Percentiles rank a stretch among this genome's conserved stretches.
Evolutionary conservation across 2,113 vertebrate species (phyloP).

Genomic region (Ciconia maguari): DNA sequence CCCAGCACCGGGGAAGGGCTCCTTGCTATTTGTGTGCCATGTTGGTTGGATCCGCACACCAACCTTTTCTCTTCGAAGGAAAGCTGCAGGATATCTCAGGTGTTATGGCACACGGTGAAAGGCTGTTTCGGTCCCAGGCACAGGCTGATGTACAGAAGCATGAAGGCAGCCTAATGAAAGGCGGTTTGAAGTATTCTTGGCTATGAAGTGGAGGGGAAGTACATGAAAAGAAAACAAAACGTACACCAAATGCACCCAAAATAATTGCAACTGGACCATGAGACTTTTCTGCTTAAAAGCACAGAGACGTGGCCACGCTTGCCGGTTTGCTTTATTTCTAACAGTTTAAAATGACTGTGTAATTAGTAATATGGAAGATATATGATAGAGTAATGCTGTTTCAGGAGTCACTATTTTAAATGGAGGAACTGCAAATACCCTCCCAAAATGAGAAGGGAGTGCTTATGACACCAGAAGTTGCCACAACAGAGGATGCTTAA

Average conservation of each 20-base stretch:
- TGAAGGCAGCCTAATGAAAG: background rate
- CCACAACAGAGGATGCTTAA: background rate
- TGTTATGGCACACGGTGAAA: background rate
- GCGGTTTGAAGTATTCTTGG: background rate
- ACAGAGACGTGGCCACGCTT: rapidly evolving
- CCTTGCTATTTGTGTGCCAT: rapidly evolving
- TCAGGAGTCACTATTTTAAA: background rate
- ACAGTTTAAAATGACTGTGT: background rate
- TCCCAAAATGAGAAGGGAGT: background rate
- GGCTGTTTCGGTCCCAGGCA: background rate
- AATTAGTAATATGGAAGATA: background rate
- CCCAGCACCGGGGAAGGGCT: background rate
- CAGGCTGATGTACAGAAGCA: background rate
- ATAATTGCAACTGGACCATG: background rate
- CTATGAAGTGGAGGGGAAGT: background rate
- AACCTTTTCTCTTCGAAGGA: background rate
- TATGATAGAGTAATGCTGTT: background rate
- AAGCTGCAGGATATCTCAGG: background rate
- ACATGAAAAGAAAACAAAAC: background rate
- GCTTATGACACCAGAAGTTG: background rate
- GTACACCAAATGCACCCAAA: background rate
- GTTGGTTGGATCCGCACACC: rapidly evolving
- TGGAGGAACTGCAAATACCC: background rate
- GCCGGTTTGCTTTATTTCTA: background rate
- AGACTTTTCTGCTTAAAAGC: background rate